phyloP scores from a whole-genome alignment of 1,140 invertebrate species.

The Ceratina japonica region DNA sequence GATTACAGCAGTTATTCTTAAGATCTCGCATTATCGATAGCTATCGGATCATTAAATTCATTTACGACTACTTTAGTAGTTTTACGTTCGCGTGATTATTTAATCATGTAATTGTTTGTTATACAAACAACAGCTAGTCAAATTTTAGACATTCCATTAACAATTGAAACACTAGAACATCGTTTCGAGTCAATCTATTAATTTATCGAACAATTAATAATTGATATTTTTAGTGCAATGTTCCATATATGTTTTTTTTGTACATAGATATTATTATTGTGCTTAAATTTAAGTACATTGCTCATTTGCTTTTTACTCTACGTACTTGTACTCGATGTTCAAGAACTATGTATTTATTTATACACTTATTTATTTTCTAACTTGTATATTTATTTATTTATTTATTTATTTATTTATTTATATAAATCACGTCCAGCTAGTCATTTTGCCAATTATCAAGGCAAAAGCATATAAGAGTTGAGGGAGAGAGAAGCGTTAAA shows the following conservation, averaged over 20 bases:
- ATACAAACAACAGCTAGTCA: constrained; percentile 60
- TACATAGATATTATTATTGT: constrained; percentile 56
- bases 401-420: constrained; percentile 37
- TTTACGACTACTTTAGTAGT: constrained; percentile 47
- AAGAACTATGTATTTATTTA: constrained; percentile 22
- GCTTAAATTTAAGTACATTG: constrained; percentile 27
- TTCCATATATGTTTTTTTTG: constrained; percentile 60
- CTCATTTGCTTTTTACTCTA: constrained; percentile 38
- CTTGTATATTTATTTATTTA: constrained; percentile 49
- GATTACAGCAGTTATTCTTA: constrained; percentile 23
- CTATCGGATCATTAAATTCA: constrained; percentile 33
- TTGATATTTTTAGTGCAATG: constrained; percentile 68
- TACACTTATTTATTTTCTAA: constrained; percentile 22
- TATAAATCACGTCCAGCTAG: constrained; percentile 35
- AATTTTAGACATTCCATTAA: constrained; percentile 48
- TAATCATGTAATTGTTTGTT: constrained; percentile 58
- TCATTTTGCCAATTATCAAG: constrained; percentile 40
- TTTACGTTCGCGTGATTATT: constrained; percentile 33
- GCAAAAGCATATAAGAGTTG: constrained; percentile 32
- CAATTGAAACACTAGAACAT: constrained; percentile 29
- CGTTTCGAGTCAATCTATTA: constrained; percentile 30
- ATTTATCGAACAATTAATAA: constrained; percentile 49
- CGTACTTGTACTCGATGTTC: constrained; percentile 9
- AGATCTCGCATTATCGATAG: constrained; percentile 35
- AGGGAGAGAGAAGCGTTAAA: constrained; percentile 15